Conservation (phyloP, 2,888 invertebrate genomes). For the Aleiodes testaceus region DNA sequence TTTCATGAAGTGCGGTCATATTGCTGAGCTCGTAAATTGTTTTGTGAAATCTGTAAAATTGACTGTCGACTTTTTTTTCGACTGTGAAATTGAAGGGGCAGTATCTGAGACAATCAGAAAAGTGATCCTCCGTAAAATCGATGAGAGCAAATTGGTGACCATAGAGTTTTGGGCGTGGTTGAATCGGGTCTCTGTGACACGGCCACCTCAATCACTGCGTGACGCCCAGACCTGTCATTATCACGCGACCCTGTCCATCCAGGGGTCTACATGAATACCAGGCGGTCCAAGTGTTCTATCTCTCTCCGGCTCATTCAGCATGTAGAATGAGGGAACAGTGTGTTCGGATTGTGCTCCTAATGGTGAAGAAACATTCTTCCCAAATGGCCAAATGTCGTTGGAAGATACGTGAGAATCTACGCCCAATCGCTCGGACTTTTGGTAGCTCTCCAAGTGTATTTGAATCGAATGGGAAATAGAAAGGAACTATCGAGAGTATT, state of each 20-base stretch:
- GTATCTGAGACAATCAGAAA: neutral
- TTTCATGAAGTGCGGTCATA: neutral
- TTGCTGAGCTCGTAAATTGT: too few species aligned
- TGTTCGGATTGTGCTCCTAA: conserved; percentile 23
- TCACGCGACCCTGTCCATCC: conserved; percentile 69
- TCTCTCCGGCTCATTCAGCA: neutral
- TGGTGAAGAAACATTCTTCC: conserved; percentile 14
- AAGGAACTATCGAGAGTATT: conserved; percentile 35
- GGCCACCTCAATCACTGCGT: conserved; percentile 68
- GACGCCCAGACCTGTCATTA: conserved; percentile 71
- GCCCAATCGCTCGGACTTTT: conserved; percentile 24
- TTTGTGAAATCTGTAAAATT: neutral
- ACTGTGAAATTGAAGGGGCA: neutral
- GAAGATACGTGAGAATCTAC: conserved; percentile 11
- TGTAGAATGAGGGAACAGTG: neutral
- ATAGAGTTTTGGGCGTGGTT: conserved; percentile 61
- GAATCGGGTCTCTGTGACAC: conserved; percentile 68
- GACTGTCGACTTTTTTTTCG: neutral
- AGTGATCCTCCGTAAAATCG: conserved; percentile 53
- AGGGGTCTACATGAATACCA: conserved; percentile 55
- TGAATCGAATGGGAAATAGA: neutral
- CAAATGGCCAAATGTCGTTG: conserved; percentile 23
- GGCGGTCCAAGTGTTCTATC: conserved; percentile 37
- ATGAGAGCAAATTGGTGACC: conserved; percentile 52
- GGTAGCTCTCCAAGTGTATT: conserved; percentile 1